Percentiles rank a stretch among this genome's conserved stretches.
Evolutionary conservation across 2,888 invertebrate species (phyloP).

Genomic region (Tubulanus polymorphus): DNA sequence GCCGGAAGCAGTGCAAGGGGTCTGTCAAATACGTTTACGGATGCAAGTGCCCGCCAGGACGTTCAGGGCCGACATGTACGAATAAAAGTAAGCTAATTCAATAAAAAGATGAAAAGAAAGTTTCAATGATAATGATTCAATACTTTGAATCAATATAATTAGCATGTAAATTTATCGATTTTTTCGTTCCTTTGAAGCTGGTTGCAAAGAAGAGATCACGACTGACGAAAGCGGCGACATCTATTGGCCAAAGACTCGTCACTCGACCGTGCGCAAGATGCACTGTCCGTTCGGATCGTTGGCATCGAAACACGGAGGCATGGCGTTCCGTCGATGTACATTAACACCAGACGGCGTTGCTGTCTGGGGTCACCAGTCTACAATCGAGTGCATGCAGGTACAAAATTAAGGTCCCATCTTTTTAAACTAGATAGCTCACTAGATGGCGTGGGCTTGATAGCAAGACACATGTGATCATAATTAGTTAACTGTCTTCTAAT

Average conservation of each 20-base stretch:
- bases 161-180: slow-evolving; percentile 22
- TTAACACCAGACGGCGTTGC: slow-evolving; percentile 16
- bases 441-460: too few species aligned
- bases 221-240: slow-evolving; percentile 26
- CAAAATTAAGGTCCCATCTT: background rate
- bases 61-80: too few species aligned
- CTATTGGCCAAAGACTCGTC: slow-evolving; percentile 23
- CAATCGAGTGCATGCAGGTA: slow-evolving; percentile 26
- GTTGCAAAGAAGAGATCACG: slow-evolving; percentile 21
- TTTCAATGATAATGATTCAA: too few species aligned
- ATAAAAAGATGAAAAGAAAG: too few species aligned
- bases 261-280: slow-evolving; percentile 17
- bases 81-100: too few species aligned
- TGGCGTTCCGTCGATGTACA: slow-evolving; percentile 23
- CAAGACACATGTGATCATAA: too few species aligned
- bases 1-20: too few species aligned
- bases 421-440: too few species aligned
- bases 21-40: too few species aligned
- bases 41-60: too few species aligned
- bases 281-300: slow-evolving; percentile 23
- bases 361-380: slow-evolving; percentile 23
- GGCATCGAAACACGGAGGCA: background rate
- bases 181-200: slow-evolving; percentile 15
- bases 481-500: too few species aligned
- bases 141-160: too few species aligned